These are phyloP conservation scores for Aplodontia rufa DNA, from an alignment of 2,113 vertebrate genomes.

Conservation along the genomic window DNA sequence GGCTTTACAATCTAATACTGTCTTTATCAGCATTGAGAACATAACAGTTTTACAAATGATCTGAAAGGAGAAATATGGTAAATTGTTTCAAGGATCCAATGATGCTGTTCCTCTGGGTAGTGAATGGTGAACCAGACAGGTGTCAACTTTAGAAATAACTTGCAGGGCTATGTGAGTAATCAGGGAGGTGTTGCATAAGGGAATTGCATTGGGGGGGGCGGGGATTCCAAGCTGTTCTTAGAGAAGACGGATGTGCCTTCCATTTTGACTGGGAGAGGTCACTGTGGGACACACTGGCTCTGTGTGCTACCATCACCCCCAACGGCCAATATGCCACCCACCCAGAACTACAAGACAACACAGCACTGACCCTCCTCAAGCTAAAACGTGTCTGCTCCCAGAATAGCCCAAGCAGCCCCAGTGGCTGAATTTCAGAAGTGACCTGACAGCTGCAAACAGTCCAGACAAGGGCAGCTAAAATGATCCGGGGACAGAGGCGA, in stretches of 20 bases:
- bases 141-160: not conserved
- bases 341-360: not conserved
- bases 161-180: not conserved
- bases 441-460: constrained; percentile 65
- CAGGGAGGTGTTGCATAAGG: not conserved
- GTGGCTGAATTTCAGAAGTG: constrained; percentile 58
- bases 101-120: not conserved
- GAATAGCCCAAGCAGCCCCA: constrained; percentile 32
- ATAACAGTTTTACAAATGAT: not conserved
- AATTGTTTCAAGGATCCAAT: not conserved
- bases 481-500: not conserved
- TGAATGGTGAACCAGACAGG: not conserved
- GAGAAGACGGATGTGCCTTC: not conserved
- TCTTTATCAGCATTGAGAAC: not conserved
- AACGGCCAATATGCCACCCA: not conserved
- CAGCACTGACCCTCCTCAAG: not conserved
- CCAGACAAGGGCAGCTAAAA: constrained; percentile 65
- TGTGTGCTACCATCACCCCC: not conserved
- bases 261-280: not conserved
- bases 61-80: not conserved
- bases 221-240: not conserved
- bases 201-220: not conserved
- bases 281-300: not conserved
- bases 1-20: not conserved
- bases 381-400: constrained; percentile 34